A percentile compares a stretch with the other conserved stretches of the same genome.
Conservation (phyloP, 2,888 invertebrate genomes). For the Ditylenchus weischeri region DNA sequence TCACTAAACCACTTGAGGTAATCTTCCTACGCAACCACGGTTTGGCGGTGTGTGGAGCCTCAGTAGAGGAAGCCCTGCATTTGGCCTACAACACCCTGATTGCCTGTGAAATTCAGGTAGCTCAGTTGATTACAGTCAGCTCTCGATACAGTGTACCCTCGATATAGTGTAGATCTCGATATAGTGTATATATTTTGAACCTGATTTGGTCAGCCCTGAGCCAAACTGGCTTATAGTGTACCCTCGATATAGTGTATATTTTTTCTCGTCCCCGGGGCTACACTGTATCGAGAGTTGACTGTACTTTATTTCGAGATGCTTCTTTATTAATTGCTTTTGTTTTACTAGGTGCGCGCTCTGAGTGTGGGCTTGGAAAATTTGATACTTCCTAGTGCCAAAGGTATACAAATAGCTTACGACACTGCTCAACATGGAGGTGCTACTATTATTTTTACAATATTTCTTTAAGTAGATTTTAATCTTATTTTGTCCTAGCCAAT, state of each 20-base stretch:
- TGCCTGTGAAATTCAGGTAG: slow-evolving; percentile 79
- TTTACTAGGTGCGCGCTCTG: background rate
- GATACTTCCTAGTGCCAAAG: slow-evolving; percentile 5
- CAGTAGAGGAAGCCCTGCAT: slow-evolving; percentile 90
- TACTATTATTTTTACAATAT: background rate
- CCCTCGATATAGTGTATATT: too few species aligned
- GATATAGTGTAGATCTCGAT: too few species aligned
- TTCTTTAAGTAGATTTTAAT: background rate
- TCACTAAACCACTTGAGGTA: slow-evolving; percentile 30
- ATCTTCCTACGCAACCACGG: slow-evolving; percentile 44
- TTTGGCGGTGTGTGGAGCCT: slow-evolving; percentile 33
- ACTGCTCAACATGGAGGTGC: slow-evolving; percentile 22
- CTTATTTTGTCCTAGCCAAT: slow-evolving; percentile 10
- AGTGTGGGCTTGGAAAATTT: slow-evolving; percentile 17
- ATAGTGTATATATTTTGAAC: too few species aligned
- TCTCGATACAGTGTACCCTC: too few species aligned
- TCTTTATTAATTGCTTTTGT: too few species aligned
- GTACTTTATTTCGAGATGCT: too few species aligned
- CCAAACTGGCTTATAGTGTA: too few species aligned
- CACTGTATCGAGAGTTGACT: too few species aligned
- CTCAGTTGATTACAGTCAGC: background rate
- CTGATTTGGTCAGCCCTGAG: too few species aligned
- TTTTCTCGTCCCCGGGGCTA: too few species aligned
- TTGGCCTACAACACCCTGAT: slow-evolving; percentile 76
- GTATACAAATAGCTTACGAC: slow-evolving; percentile 17